Evolutionary conservation across 1,140 invertebrate genomes (phyloP), one percentile per base, ranked within the genome.

Genomic region (Drosophila tani): DNA sequence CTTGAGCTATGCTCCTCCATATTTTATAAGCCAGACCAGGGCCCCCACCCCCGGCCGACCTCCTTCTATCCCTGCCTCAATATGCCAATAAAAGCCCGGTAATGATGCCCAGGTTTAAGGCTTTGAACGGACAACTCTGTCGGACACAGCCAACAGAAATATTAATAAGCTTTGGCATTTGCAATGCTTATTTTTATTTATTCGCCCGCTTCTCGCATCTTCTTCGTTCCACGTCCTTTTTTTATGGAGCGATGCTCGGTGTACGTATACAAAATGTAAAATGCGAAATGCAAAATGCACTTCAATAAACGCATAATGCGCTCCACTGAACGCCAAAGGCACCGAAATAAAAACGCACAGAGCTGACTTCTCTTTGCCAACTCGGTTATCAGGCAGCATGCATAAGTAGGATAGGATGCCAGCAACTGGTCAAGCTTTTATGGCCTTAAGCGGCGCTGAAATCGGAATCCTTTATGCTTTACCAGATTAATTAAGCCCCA

Each of bases 161-260:
- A 88, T 88, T 88, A 88, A 88, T 90, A 88, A 88, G 85, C 85
- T 82, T 82, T 90, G 84, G 81, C 81, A 88, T 88, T 88, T 88
- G 81, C 85, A 85, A 86, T 88, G 85, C 85, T 82, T 90, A 90
- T 83, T 84, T 83, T 64, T 65, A 79, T 79, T 79, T 78, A 77
- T 78, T 78, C 68, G 21, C 68, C 41, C 45, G 45, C 53, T 47
- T 47, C 46, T 55, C 24, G 53, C 38, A 38, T 60, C 58, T 62
- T 15, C 50, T 46, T 14, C 19, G 8, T 29, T 15, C 15, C 27
- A 19, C 29, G 32, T 29, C 3, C 21, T 24, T 55, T 81, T 77
- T 81, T 81, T 58, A 63, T 79, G 60, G 58, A 56, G 63, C 53
- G 57, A 67, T 64, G 78, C 35, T 50, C 35, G 32, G 47, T 8